A percentile compares a stretch with the other conserved stretches of the same genome.
Conservation (phyloP, 2,888 invertebrate species). For the Drosophila helvetica region DNA sequence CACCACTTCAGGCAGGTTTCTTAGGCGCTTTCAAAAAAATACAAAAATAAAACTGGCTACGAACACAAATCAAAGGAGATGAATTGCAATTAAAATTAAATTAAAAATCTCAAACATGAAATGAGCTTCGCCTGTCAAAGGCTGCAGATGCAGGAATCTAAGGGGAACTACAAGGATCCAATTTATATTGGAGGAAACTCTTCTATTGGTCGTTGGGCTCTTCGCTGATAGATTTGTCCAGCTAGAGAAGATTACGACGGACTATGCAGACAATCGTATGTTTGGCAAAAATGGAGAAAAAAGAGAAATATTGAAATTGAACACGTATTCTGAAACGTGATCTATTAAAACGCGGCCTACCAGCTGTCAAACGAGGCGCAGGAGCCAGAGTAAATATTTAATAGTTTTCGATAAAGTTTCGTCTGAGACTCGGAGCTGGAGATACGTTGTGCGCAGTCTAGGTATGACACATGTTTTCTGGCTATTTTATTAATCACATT, state of each 20-base stretch:
- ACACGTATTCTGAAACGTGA: constrained; percentile 61
- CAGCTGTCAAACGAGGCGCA: constrained; percentile 26
- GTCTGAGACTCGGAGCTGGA: constrained; percentile 18
- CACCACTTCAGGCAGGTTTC: constrained; percentile 61
- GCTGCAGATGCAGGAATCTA: constrained; percentile 6
- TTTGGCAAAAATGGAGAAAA: constrained; percentile 37
- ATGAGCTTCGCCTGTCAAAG: constrained; percentile 23
- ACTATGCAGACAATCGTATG: constrained; percentile 4
- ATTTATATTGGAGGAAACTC: neutral
- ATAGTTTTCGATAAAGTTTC: constrained; percentile 18
- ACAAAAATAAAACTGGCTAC: constrained; percentile 28
- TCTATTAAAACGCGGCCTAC: constrained; percentile 24
- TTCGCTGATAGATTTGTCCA: too few species aligned
- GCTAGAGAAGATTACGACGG: too few species aligned
- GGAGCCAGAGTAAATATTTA: constrained; percentile 6
- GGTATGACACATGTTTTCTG: constrained; percentile 54
- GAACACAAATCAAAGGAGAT: constrained; percentile 62
- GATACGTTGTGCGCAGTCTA: constrained; percentile 32
- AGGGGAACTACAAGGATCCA: neutral
- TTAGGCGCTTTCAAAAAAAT: constrained; percentile 39
- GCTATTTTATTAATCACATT: constrained; percentile 68
- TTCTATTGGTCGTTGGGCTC: too few species aligned
- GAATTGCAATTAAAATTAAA: constrained; percentile 62
- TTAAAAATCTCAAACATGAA: constrained; percentile 60
- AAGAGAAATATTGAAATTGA: constrained; percentile 62